A percentile compares a stretch with the other conserved stretches of the same genome.
Conservation (phyloP, 1,140 invertebrate species). For the Chrysoperla carnea region DNA sequence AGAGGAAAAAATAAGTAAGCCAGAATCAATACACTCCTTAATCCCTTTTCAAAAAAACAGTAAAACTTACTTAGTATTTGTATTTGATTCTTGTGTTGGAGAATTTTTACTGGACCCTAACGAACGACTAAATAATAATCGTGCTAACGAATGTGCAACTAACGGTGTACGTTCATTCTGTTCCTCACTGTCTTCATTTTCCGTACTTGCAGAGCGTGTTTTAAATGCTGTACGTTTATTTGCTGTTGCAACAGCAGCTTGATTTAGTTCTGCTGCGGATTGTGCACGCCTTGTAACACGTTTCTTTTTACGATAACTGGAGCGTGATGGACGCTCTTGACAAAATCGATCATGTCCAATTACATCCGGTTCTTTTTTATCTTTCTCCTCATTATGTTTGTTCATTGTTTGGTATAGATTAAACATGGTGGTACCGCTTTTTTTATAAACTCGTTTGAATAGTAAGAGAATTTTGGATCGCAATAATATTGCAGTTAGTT, state of each 20-base stretch:
- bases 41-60: no score
- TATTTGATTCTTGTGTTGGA: no score
- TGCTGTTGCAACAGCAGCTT: slow-evolving; percentile 40
- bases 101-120: no score
- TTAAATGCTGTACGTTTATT: slow-evolving; percentile 32
- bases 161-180: slow-evolving; percentile 31
- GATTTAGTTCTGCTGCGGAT: slow-evolving; percentile 53
- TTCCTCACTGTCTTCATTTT: slow-evolving; percentile 26
- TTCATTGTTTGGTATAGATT: slow-evolving; percentile 57
- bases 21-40: no score
- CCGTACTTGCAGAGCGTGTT: slow-evolving; percentile 34
- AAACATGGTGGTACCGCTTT: slow-evolving; percentile 33
- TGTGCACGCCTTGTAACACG: slow-evolving; percentile 40
- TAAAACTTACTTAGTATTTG: no score
- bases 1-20: no score
- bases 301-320: slow-evolving; percentile 28
- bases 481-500: no score
- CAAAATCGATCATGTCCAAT: slow-evolving; percentile 61
- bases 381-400: slow-evolving; percentile 36
- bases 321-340: slow-evolving; percentile 35
- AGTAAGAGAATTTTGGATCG: no score
- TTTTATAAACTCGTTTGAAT: no score
- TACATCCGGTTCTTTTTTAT: slow-evolving; percentile 37
- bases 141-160: slow-evolving; percentile 37
- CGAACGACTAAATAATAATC: slow-evolving; percentile 39